Percentiles rank a stretch among this genome's conserved stretches.
phyloP scores from a whole-genome alignment of 2,888 invertebrate species.

The Andrena haemorrhoa region DNA sequence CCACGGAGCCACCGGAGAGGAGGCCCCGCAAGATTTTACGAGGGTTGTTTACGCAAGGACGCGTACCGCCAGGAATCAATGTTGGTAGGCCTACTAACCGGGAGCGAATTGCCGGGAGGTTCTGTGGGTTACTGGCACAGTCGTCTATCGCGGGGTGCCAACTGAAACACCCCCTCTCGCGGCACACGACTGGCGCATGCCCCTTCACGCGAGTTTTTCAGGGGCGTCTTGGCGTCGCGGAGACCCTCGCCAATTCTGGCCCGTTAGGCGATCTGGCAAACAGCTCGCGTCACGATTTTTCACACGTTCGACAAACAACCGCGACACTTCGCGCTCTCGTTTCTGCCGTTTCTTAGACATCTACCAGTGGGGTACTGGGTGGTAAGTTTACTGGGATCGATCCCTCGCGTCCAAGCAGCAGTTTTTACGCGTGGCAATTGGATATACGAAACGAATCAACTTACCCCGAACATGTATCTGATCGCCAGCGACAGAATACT shows the following conservation, averaged over 20 bases:
- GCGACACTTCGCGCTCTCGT: conserved; percentile 2
- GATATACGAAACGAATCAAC: conserved; percentile 78
- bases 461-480: conserved; percentile 90
- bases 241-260: conserved; percentile 26
- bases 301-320: background rate
- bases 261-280: background rate
- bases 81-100: conserved; percentile 80
- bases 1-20: background rate
- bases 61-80: conserved; percentile 66
- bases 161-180: conserved; percentile 75
- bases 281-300: background rate
- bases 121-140: conserved; percentile 84
- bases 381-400: too few species aligned
- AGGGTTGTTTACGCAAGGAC: conserved; percentile 63
- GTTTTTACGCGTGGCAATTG: too few species aligned
- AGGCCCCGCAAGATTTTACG: background rate
- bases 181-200: conserved; percentile 77
- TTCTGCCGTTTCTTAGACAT: background rate
- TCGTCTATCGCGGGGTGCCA: conserved; percentile 77
- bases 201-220: conserved; percentile 63
- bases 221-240: conserved; percentile 30
- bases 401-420: too few species aligned
- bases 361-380: too few species aligned
- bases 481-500: conserved; percentile 87
- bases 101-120: conserved; percentile 78